Base-by-base conservation (phyloP, 2,797 vertebrate genomes). In the Hoplostethus atlanticus region DNA sequence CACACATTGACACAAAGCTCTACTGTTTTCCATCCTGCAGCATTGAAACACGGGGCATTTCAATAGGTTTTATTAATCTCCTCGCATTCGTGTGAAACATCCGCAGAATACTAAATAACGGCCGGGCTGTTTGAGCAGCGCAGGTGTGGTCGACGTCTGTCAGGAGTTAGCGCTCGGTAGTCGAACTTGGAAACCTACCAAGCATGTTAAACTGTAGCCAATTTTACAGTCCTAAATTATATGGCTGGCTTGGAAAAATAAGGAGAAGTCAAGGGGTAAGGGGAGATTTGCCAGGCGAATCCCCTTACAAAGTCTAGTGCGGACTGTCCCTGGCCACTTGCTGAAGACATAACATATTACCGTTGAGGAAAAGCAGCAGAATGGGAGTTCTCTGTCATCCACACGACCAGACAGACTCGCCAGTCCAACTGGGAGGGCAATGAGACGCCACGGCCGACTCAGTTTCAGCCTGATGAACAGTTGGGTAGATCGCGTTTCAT, bases 61-160 rank as follows among this genome's bases (percentile, higher is more conserved):
- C 85, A 84, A 75, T 56, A 51, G 61, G 66, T 80, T 82, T 75
- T 67, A 84, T 89, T 64, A 80, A 91, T 78, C 67, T 80, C 57
- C 28, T 31, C 28, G 30, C 81, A 21, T 67, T 30, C 65, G 71
- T 76, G 83, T 73, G 80, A 90, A 90, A 84, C 80, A 80, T 91
- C 77, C 50, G 38, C 76, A 16, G 77, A 77, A 80, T 76, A 75
- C 82, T 89, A 87, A 88, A 89, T 87, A 84, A 87, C 5, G 30
- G 30, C 17, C 17, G 56, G 61, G 76, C 44, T 40, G 83, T 81
- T 72, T 68, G 76, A 85, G n/a, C 58, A 9, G 69, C 78, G 40
- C 91, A 92, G 92, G 91, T 92, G 89, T 91, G 90, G 90, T 87
- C 87, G 44, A 55, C 46, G 74, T 73, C 90, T 85, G 87, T 87